Base-by-base conservation (phyloP, 2,113 vertebrate genomes). In the Illadopsis cleaveri region DNA sequence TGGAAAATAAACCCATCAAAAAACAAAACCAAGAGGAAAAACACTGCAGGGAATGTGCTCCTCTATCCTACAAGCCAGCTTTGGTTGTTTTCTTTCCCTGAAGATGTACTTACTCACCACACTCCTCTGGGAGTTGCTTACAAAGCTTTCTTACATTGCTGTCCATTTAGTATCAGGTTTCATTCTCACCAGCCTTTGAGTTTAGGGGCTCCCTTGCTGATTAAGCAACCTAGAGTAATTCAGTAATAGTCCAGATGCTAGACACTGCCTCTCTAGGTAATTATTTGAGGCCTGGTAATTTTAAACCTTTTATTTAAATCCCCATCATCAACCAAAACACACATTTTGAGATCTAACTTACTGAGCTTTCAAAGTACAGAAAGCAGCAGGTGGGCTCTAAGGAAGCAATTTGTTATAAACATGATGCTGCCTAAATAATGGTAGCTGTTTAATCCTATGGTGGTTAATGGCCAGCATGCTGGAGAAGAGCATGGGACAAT, bases 271-370 rank as follows among this genome's bases (percentile, higher is more conserved):
- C 95, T 95, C 88, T 78, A 94, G 82, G 69, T 68, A 96, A 60
- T 72, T 90, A 82, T 94, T 94, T 95, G 90, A 94, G 82, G 61
- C 66, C 78, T 86, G 42, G 89, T 81, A 94, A 96, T 90, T 85
- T 78, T 68, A 96, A 97, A 86, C 48, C 83, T 96, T 96, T 90
- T 82, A 89, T 95, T 97, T 96, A 94, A 96, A 87, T 64, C 38
- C 54, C 73, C 70, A 20, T 87, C 89, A 94, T 95, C 85, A 80
- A 96, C 73, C 82, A 90, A 95, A 96, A 91, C 40, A 91, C 60
- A 87, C 66, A 66, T 79, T 90, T 93, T 5, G 8, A 82, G 62
- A 54, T 62, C n/a, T 64, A 87, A 83, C 77, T 96, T 61, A 69
- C 54, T 60, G 38, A 79, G 68, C 83, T 94, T 94, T 91, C 33